Conservation (phyloP, 1,140 invertebrate genomes). For the Cephus cinctus region DNA sequence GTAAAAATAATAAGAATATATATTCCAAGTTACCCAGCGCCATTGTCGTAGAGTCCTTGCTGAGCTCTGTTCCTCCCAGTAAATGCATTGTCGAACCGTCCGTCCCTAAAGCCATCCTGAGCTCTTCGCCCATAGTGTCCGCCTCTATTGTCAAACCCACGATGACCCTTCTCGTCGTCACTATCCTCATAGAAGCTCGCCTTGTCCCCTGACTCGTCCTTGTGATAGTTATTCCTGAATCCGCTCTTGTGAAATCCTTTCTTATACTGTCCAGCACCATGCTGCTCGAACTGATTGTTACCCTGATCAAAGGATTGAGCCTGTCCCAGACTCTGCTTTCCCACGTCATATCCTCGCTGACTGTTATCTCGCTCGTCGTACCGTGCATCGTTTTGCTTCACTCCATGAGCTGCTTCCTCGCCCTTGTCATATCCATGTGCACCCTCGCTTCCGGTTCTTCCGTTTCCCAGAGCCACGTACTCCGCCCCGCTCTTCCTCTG, state of each 20-base stretch:
- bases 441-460: slow-evolving; percentile 17
- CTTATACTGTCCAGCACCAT: slow-evolving; percentile 46
- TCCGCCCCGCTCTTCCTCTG: slow-evolving; percentile 18
- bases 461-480: slow-evolving; percentile 18
- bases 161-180: slow-evolving; percentile 59
- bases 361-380: slow-evolving; percentile 24
- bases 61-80: slow-evolving; percentile 48
- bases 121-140: slow-evolving; percentile 54
- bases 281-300: slow-evolving; percentile 21
- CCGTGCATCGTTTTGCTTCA: slow-evolving; percentile 20
- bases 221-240: slow-evolving; percentile 66
- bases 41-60: slow-evolving; percentile 53
- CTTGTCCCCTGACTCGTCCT: slow-evolving; percentile 66
- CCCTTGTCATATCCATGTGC: slow-evolving; percentile 14
- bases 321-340: slow-evolving; percentile 21
- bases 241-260: slow-evolving; percentile 66
- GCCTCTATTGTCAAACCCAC: slow-evolving; percentile 53
- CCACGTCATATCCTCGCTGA: slow-evolving; percentile 26
- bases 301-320: slow-evolving; percentile 21
- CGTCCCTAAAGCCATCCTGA: slow-evolving; percentile 52
- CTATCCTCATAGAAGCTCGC: slow-evolving; percentile 65
- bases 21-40: slow-evolving; percentile 32
- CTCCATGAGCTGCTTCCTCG: slow-evolving; percentile 17
- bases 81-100: slow-evolving; percentile 50
- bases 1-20: slow-evolving; percentile 15